Evolutionary conservation across 23 tunicate genomes (phyloP).

Genomic region (Pegea sp.): DNA sequence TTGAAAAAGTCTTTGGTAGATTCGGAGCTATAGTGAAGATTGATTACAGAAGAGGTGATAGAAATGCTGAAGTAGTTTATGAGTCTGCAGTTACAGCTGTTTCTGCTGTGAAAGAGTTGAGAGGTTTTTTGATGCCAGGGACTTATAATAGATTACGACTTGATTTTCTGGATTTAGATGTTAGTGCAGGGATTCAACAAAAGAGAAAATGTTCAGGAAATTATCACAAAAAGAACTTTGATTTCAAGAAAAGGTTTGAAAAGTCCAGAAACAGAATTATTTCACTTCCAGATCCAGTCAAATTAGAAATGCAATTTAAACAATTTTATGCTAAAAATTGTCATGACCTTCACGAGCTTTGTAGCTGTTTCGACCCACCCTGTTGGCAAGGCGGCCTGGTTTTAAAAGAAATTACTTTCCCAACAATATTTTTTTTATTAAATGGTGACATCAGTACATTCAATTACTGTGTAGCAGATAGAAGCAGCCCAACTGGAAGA

Average conservation of each 20-base stretch:
- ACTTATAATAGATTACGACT: slow-evolving; percentile 65
- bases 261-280: too few species aligned
- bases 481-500: slow-evolving; percentile 65
- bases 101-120: slow-evolving; percentile 74
- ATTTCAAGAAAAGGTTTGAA: too few species aligned
- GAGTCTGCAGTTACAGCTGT: slow-evolving; percentile 76
- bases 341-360: slow-evolving; percentile 41
- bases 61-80: slow-evolving; percentile 46
- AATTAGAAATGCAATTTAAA: slow-evolving; percentile 33
- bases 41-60: slow-evolving; percentile 52
- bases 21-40: slow-evolving; percentile 87
- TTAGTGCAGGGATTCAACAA: slow-evolving; percentile 10
- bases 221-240: too few species aligned
- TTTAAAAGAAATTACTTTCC: slow-evolving; percentile 67
- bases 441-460: slow-evolving; percentile 80
- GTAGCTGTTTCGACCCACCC: slow-evolving; percentile 67
- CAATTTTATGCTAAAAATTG: slow-evolving; percentile 40
- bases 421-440: slow-evolving; percentile 55
- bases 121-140: slow-evolving; percentile 77
- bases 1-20: slow-evolving; percentile 78
- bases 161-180: slow-evolving; percentile 63
- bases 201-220: too few species aligned
- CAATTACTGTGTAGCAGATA: slow-evolving; percentile 43
- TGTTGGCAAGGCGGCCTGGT: slow-evolving; percentile 97
- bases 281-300: too few species aligned